A percentile compares a stretch with the other conserved stretches of the same genome.
phyloP scores from a whole-genome alignment of 2,888 invertebrate genomes.

The Noctuana brunneofusca region DNA sequence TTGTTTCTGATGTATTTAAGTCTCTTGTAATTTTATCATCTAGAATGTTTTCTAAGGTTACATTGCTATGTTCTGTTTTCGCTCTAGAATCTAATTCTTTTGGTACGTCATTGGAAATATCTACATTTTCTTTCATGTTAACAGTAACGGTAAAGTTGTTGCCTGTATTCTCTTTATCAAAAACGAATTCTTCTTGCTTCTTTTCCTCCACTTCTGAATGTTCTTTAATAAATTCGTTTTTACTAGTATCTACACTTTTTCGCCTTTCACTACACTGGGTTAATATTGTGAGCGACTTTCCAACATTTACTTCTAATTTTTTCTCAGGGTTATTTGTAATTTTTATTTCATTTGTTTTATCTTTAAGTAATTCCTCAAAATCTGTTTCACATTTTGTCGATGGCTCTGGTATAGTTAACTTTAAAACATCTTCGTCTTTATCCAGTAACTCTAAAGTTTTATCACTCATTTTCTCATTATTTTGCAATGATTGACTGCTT shows the following conservation, averaged over 20 bases:
- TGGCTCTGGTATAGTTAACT: conserved; percentile 45
- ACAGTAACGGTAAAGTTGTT: neutral
- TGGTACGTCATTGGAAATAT: conserved; percentile 19
- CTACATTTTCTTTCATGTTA: neutral
- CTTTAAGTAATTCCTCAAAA: conserved; percentile 77
- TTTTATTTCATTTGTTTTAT: conserved; percentile 78
- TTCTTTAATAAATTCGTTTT: conserved; percentile 38
- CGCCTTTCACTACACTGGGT: conserved; percentile 48
- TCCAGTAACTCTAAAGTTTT: conserved; percentile 38
- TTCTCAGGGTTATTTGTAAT: conserved; percentile 69
- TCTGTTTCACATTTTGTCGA: conserved; percentile 72
- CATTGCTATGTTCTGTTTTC: conserved; percentile 34
- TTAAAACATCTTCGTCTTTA: conserved; percentile 47
- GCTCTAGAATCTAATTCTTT: conserved; percentile 32
- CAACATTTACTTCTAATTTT: conserved; percentile 70
- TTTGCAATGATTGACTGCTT: conserved; percentile 33
- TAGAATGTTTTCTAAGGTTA: conserved; percentile 26
- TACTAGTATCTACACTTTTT: conserved; percentile 40
- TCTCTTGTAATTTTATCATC: conserved; percentile 1
- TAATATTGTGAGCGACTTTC: conserved; percentile 62
- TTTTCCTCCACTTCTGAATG: neutral
- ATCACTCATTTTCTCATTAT: conserved; percentile 35
- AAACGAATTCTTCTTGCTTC: conserved; percentile 2
- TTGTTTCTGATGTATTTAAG: neutral
- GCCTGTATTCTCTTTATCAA: conserved; percentile 1